Percentiles rank a stretch among this genome's conserved stretches.
phyloP scores from a whole-genome alignment of 2,888 invertebrate species.

The Coleophora flavipennella region DNA sequence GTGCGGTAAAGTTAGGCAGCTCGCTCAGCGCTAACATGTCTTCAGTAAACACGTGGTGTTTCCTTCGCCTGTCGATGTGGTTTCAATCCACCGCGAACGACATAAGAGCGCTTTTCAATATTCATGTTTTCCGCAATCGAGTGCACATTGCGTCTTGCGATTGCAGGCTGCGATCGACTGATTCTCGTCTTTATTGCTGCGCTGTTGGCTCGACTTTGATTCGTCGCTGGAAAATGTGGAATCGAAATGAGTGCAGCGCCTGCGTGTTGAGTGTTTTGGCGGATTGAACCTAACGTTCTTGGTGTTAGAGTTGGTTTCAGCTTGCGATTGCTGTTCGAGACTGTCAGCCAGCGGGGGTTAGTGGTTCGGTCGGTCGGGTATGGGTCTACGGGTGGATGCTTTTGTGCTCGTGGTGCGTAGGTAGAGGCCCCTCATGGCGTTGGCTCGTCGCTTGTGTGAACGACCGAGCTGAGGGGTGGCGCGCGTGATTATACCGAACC shows the following conservation, averaged over 20 bases:
- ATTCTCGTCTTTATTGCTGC: slow-evolving; percentile 44
- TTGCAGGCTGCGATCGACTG: slow-evolving; percentile 22
- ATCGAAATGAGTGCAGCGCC: slow-evolving; percentile 38
- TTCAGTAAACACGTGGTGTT: slow-evolving; percentile 62
- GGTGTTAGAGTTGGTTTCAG: slow-evolving; percentile 19
- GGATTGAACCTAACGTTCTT: slow-evolving; percentile 12
- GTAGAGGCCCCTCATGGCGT: slow-evolving; percentile 43
- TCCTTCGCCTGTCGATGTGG: slow-evolving; percentile 32
- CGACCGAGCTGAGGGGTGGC: slow-evolving; percentile 64
- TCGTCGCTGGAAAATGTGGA: slow-evolving; percentile 22
- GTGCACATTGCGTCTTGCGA: slow-evolving; percentile 52
- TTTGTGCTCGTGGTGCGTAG: slow-evolving; percentile 60
- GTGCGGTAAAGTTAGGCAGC: slow-evolving; percentile 44
- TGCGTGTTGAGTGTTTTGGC: slow-evolving; percentile 20
- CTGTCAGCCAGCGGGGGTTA: slow-evolving; percentile 40
- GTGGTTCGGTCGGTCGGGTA: slow-evolving; percentile 14
- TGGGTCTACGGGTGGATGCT: slow-evolving; percentile 49
- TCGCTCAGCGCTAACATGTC: slow-evolving; percentile 38
- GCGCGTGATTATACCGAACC: slow-evolving; percentile 60
- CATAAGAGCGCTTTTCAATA: slow-evolving; percentile 65
- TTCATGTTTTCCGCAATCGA: slow-evolving; percentile 47
- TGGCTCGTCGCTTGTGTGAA: slow-evolving; percentile 64
- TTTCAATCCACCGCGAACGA: slow-evolving; percentile 47
- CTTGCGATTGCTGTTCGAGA: slow-evolving; percentile 10
- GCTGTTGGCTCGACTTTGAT: slow-evolving; percentile 35